Evolutionary conservation across 2,888 invertebrate genomes (phyloP), one percentile per base, ranked within the genome.

Genomic region (Sphinx pinastri): DNA sequence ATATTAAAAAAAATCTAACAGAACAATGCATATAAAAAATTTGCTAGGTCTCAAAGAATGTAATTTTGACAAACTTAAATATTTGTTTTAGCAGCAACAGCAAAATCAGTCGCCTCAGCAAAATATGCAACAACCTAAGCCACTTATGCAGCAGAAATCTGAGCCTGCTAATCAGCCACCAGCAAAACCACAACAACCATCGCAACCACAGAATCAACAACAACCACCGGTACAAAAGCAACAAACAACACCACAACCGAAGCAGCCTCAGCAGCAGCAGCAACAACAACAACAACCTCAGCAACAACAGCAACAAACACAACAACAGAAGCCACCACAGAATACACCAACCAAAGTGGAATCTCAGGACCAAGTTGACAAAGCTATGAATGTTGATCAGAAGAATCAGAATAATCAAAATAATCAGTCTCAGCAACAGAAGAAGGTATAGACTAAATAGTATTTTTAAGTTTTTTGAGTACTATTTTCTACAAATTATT

Each of bases 301-400:
- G 12, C 77, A 74, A 16, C 78, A 75, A 52, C 72, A 74, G 38
- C 80, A 76, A 38, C 38, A 38, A 38, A 38, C 38, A 14, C 77
- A 79, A 69, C 81, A 76, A 67, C 68, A 49, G 0, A 86, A 85
- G 67, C 78, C 84, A 38, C 71, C 69, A 0, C 82, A 81, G 68
- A 85, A 75, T 77, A 74, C 72, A 25, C 82, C 80, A 59, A 55
- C 77, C 0, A 88, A 87, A 71, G 74, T 72, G 49, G 84, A 83
- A 10, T 77, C 88, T 1, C 81, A 84, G 70, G 91, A 92, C 70
- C 85, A 84, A 72, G 87, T 89, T 73, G 91, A 91, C 74, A 89
- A 90, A 70, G 80, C 83, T 72, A 73, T 77, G 19, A 79, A 79
- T 77, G 80, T 77, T 75, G 87, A 90, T 69, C 84, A 82, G 38